Evolutionary conservation across 2,888 invertebrate species (phyloP).

Genomic region (Crossocerus cetratus): DNA sequence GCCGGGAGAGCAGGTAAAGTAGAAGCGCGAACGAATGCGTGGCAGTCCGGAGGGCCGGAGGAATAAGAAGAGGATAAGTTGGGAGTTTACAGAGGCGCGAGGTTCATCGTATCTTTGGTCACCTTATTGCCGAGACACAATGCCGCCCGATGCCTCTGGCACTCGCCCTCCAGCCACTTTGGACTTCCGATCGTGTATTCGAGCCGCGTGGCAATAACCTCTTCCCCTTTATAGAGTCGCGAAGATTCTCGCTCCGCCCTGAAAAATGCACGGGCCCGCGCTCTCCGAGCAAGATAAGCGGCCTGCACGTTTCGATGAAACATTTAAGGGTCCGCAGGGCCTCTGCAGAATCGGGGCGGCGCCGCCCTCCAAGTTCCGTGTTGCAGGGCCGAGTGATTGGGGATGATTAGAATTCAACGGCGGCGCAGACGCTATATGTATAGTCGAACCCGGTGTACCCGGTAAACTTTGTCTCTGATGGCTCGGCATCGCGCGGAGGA

Average conservation of each 20-base stretch:
- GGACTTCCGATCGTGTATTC: not conserved
- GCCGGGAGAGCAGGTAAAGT: constrained; percentile 23
- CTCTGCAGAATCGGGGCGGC: not conserved
- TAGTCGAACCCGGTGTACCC: constrained; percentile 16
- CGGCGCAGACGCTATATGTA: constrained; percentile 14
- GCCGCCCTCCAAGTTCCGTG: no score
- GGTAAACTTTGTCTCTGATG: constrained; percentile 36
- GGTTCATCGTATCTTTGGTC: constrained; percentile 18
- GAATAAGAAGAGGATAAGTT: constrained; percentile 6
- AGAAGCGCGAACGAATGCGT: not conserved
- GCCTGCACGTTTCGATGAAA: not conserved
- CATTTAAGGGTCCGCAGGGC: not conserved
- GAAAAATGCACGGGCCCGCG: not conserved
- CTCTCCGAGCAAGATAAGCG: not conserved
- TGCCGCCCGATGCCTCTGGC: not conserved
- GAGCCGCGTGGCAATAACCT: not conserved
- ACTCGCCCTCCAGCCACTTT: not conserved
- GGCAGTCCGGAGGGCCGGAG: constrained; percentile 12
- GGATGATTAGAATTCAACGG: constrained; percentile 39
- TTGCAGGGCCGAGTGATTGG: constrained; percentile 1
- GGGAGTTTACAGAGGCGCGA: not conserved
- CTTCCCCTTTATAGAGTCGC: no score
- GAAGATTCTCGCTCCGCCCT: no score
- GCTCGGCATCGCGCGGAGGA: constrained; percentile 17
- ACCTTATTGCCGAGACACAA: not conserved